Evolutionary conservation across 2,113 vertebrate species (phyloP).

Genomic region (Callipepla californica): DNA sequence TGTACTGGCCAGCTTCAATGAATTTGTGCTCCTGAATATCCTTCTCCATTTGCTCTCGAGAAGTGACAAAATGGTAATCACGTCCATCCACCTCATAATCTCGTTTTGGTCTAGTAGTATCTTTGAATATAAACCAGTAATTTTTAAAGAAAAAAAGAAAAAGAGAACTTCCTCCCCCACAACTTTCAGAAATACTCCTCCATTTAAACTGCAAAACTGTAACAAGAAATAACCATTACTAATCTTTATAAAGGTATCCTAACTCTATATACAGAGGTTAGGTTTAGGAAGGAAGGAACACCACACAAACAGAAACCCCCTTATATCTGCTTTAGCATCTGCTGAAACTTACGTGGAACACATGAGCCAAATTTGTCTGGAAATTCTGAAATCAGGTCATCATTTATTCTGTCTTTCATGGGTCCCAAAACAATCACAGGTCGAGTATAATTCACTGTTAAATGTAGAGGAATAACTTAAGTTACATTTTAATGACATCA

Average conservation of each 20-base stretch:
- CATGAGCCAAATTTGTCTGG: slow-evolving; percentile 98
- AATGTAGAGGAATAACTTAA: slow-evolving; percentile 32
- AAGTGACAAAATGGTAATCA: slow-evolving; percentile 96
- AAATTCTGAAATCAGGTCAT: slow-evolving; percentile 98
- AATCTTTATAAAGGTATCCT: neutral
- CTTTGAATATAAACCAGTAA: slow-evolving; percentile 76
- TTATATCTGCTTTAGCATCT: neutral
- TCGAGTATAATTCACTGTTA: slow-evolving; percentile 91
- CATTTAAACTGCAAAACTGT: neutral
- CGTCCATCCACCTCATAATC: slow-evolving; percentile 97
- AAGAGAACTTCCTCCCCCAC: neutral
- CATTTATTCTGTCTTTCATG: slow-evolving; percentile 98
- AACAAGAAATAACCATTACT: neutral
- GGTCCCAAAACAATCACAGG: slow-evolving; percentile 97
- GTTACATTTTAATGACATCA: neutral
- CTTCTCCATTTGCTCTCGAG: slow-evolving; percentile 97
- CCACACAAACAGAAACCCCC: neutral
- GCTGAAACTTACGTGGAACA: slow-evolving; percentile 91
- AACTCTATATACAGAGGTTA: neutral
- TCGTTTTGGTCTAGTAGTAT: slow-evolving; percentile 96
- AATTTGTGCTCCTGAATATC: slow-evolving; percentile 99
- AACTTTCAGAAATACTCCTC: neutral
- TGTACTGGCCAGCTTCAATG: slow-evolving; percentile 99
- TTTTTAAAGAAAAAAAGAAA: neutral
- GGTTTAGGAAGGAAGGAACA: neutral